Evolutionary conservation across 2,888 invertebrate genomes (phyloP).

Genomic region (Lottia gigantea): DNA sequence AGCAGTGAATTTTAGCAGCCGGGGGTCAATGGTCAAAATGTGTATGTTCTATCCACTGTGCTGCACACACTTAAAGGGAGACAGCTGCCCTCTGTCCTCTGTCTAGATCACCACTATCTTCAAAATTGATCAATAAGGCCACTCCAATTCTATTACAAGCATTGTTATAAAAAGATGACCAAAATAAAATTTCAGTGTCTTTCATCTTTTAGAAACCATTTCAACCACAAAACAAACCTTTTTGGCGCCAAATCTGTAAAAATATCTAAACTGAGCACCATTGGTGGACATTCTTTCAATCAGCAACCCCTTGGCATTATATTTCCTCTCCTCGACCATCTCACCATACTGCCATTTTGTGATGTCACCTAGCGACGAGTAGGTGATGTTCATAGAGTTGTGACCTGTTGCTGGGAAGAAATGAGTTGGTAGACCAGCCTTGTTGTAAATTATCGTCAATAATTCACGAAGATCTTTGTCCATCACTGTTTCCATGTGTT

Average conservation of each 20-base stretch:
- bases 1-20: no score
- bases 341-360: slow-evolving; percentile 95
- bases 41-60: no score
- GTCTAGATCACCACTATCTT: no score
- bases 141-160: no score
- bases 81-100: no score
- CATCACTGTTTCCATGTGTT: slow-evolving; percentile 89
- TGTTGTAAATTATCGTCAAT: slow-evolving; percentile 88
- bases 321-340: slow-evolving; percentile 86
- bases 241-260: slow-evolving; percentile 86
- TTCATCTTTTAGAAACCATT: no score
- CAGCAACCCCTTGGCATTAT: slow-evolving; percentile 85
- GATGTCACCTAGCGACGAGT: slow-evolving; percentile 86
- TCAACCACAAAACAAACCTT: slow-evolving; percentile 48
- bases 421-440: slow-evolving; percentile 84
- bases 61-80: no score
- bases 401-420: slow-evolving; percentile 55
- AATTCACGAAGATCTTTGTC: slow-evolving; percentile 85
- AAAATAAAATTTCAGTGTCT: no score
- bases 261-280: slow-evolving; percentile 90
- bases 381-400: slow-evolving; percentile 80
- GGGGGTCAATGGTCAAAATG: no score
- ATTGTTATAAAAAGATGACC: no score
- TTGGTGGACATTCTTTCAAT: slow-evolving; percentile 85
- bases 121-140: no score